Base-by-base conservation (phyloP, 2,888 invertebrate species). In the Drosophila affinis region DNA sequence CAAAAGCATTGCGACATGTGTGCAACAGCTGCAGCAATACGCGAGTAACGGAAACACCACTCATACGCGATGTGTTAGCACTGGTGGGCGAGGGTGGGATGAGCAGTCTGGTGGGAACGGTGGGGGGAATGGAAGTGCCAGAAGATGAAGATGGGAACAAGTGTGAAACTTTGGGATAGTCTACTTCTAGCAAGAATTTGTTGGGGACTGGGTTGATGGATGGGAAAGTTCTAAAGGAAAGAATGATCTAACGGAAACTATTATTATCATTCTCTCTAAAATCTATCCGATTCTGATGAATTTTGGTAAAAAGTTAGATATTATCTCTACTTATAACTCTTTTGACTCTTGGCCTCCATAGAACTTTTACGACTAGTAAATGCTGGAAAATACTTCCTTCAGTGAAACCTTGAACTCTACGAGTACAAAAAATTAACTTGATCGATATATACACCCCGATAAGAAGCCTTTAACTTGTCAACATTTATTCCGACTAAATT, bases 11-110 rank as follows among this genome's bases (percentile, higher is more conserved):
- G 44, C 44, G 73, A 81, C 80, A 80, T 80, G 74, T 80, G 86
- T 81, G 73, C 77, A 82, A 72, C 80, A 80, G 82, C 80, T 85
- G 80, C 80, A 76, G 51, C 54, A 39, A 29, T 46, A 29, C 29
- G 51, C 46, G 27, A 49, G 24, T 47, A 53, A 47, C 53, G 75
- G 55, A 45, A 48, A 55, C 55, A 52, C 59, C 51, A 53, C 39
- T 59, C 21, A 48, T 17, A 45, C 32, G 51, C n/a, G 60, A 34
- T 46, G 46, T 32, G 46, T 27, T 49, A 54, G 39, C 59, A 75
- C 64, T 79, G 72, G 55, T 48, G 17, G 17, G 18, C 65, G 58
- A 51, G 72, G 49, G 72, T 18, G 48, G 59, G 9, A 64, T 6
- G 39, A 53, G 3, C 9, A 60, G 47, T 68, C 47, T 9, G 34